Conservation (phyloP, 2,113 vertebrate species). For the Forbesichthys agassizii region DNA sequence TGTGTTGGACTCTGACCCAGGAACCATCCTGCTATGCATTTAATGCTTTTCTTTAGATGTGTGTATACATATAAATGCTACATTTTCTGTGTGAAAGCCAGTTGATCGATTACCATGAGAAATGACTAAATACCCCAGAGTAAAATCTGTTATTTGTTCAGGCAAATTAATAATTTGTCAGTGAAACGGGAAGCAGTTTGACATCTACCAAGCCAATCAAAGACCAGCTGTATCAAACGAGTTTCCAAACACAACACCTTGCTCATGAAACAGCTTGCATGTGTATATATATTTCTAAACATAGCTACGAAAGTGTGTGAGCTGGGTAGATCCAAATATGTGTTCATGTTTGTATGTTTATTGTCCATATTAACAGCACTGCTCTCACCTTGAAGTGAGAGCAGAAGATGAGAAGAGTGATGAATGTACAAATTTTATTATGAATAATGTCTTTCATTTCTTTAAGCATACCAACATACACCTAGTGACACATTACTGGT, state of each 20-base stretch:
- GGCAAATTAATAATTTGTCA: background rate
- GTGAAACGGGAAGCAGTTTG: background rate
- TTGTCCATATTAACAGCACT: background rate
- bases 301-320: background rate
- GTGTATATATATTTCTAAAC: background rate
- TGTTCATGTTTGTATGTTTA: background rate
- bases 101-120: background rate
- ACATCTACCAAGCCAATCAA: background rate
- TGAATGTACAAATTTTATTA: no score
- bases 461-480: background rate
- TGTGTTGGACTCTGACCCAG: conserved; percentile 64
- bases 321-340: background rate
- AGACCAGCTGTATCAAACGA: background rate
- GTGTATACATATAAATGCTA: background rate
- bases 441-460: no score
- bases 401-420: no score
- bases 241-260: conserved; percentile 13
- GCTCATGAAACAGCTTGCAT: background rate
- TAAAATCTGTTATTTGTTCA: background rate
- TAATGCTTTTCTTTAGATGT: background rate
- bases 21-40: background rate
- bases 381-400: no score
- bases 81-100: background rate
- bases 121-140: background rate
- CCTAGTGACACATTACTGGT: background rate